These are phyloP conservation scores for Urocitellus parryii DNA, from an alignment of 2,113 vertebrate genomes.

Conservation along the genomic window DNA sequence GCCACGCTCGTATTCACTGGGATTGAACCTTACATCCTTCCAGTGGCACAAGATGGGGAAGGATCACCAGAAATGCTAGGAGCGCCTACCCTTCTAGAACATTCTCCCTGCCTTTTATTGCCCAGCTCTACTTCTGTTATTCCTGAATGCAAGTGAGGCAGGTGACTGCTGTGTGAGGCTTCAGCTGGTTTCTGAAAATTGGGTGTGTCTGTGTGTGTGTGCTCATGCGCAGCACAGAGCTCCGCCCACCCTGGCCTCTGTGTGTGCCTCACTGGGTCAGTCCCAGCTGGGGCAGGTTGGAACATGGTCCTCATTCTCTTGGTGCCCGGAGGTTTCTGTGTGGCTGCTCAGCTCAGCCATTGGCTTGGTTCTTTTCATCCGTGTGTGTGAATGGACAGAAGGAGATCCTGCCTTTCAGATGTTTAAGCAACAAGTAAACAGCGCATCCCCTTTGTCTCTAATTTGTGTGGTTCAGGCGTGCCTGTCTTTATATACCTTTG, in stretches of 20 bases:
- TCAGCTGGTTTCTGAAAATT: not conserved
- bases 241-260: not conserved
- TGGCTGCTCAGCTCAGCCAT: not conserved
- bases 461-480: not conserved
- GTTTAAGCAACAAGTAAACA: not conserved
- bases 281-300: not conserved
- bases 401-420: not conserved
- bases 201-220: no score
- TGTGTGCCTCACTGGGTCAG: not conserved
- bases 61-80: not conserved
- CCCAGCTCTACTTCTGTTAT: not conserved
- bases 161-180: fast-evolving
- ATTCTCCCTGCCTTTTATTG: not conserved
- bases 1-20: fast-evolving
- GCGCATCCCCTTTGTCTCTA: not conserved
- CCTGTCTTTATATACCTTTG: conserved; percentile 42
- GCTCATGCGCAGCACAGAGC: not conserved
- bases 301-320: fast-evolving
- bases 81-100: not conserved
- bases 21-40: not conserved
- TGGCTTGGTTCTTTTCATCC: not conserved
- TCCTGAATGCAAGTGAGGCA: not conserved
- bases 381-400: not conserved
- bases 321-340: fast-evolving
- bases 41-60: not conserved